Evolutionary conservation across 2,797 vertebrate species (phyloP).

Genomic region (Tamandua tetradactyla): DNA sequence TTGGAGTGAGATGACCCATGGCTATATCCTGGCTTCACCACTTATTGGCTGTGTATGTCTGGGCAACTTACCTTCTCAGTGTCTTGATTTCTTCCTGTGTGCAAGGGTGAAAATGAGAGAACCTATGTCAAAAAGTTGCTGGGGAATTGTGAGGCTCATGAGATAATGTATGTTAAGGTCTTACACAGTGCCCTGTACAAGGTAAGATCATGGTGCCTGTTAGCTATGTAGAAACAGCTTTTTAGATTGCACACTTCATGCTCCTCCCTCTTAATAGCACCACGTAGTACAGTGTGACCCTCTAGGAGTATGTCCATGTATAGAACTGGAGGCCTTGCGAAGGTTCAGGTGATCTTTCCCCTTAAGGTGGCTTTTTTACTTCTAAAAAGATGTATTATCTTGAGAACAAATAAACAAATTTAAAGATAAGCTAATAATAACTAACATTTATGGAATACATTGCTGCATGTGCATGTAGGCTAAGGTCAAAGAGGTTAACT

Average conservation of each 20-base stretch:
- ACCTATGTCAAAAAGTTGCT: neutral
- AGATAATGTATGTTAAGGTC: accelerated
- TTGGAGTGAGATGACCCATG: neutral
- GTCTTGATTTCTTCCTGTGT: neutral
- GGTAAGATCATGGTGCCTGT: neutral
- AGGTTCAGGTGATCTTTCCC: neutral
- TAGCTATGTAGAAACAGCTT: neutral
- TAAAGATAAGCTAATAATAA: neutral
- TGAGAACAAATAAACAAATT: neutral
- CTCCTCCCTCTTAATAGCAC: neutral
- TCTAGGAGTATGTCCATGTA: neutral
- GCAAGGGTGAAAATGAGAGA: neutral
- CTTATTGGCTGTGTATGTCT: neutral
- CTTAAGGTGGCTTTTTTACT: neutral
- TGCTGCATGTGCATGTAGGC: neutral
- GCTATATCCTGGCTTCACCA: neutral
- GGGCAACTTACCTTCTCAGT: neutral
- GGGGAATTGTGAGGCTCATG: neutral
- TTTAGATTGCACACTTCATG: neutral
- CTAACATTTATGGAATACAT: neutral
- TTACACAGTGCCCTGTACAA: neutral
- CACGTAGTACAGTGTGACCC: neutral
- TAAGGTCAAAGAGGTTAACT: neutral
- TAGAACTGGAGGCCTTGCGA: neutral
- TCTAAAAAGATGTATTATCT: neutral